Evolutionary conservation across 2,113 vertebrate genomes (phyloP), one percentile per base, ranked within the genome.

Genomic region (Myxocyprinus asiaticus): DNA sequence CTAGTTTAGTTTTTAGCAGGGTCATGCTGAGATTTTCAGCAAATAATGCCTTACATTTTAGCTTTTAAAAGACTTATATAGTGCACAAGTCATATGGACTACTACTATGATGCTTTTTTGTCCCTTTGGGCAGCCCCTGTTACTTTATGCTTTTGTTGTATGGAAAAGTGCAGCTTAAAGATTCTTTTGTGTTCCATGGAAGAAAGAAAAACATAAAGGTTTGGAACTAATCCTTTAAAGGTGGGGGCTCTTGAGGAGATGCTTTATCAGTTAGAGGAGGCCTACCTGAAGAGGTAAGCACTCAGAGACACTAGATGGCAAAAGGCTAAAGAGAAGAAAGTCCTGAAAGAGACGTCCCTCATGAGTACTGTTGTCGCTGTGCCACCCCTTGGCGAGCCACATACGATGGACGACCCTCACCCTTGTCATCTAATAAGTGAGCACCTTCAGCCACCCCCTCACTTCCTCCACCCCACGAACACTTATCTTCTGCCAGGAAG

Each of bases 211-310:
- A 33, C 22, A 33, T 33, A 1, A 33, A 33, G 1, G 22, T 33
- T 33, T 33, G 22, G 22, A 33, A 33, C 3, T 33, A 33, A 33
- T 33, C 22, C 22, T 68, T 86, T 90, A 42, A 77, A 90, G 90
- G 84, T 91, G 83, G 90, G 89, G 68, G 83, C 83, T 85, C 90
- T 92, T 83, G 87, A 94, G 90, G 92, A 92, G 51, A 88, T 90
- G 78, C 66, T 94, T 14, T 88, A 92, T 71, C 81, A 88, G 74
- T 62, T 79, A 84, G 93, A 94, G 86, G 90, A 90, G 48, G 86
- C 76, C 80, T 94, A 89, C 87, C 79, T 91, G 74, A 90, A 86
- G 85, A 91, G 80, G 1, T 90, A 92, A 86, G 91, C 84, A 65
- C 78, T 73, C 58, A 88, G 81, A 89, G 79, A 0, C 15, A 84